phyloP scores from a whole-genome alignment of 1,140 invertebrate genomes.

The Glomeris maerens region DNA sequence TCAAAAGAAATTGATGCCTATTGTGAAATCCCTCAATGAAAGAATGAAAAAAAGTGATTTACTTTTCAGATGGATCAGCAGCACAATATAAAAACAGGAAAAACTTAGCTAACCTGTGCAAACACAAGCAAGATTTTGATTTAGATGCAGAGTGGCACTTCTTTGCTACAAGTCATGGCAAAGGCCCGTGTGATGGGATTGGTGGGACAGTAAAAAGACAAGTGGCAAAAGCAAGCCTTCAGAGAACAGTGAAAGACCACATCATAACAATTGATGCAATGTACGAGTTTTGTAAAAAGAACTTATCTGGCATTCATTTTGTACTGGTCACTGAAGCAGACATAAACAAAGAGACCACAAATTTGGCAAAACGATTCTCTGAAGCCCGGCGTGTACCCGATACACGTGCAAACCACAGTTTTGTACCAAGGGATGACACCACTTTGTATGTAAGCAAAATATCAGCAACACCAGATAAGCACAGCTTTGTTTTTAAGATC shows the following conservation, averaged over 20 bases:
- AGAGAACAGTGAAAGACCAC: not conserved
- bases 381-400: no score
- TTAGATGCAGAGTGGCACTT: constrained; percentile 23
- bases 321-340: no score
- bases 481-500: no score
- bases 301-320: no score
- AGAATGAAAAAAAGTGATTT: not conserved
- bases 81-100: not conserved
- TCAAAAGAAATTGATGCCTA: not conserved
- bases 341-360: no score
- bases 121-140: constrained; percentile 13
- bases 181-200: constrained; percentile 21
- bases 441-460: no score
- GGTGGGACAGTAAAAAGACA: constrained; percentile 13
- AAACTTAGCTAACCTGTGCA: not conserved
- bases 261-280: not conserved
- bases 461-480: no score
- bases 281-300: not conserved
- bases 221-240: constrained; percentile 1
- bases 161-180: no score
- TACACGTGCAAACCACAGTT: no score
- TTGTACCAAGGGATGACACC: no score
- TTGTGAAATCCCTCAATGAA: not conserved
- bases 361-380: no score
- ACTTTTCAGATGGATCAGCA: not conserved